These are phyloP conservation scores for Caenorhabditis panamensis DNA, from an alignment of 2,888 invertebrate genomes.

Conservation along the genomic window DNA sequence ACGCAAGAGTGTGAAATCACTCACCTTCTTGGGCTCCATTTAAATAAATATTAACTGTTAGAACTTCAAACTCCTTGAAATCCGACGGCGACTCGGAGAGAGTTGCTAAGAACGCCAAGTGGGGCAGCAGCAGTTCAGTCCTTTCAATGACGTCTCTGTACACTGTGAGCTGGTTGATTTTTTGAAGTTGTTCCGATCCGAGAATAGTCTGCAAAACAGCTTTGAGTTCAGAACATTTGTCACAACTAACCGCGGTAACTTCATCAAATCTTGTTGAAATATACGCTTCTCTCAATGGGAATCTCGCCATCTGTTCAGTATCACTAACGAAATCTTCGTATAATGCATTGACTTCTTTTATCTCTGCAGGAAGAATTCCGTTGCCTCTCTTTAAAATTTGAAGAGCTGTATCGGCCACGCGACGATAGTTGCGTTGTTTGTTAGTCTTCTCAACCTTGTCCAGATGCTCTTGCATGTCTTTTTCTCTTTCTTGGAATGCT, in stretches of 20 bases:
- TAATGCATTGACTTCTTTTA: neutral
- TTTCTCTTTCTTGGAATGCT: slow-evolving; percentile 1
- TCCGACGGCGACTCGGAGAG: neutral
- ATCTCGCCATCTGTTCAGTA: neutral
- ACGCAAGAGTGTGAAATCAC: neutral
- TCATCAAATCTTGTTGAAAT: slow-evolving; percentile 1
- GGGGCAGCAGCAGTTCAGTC: neutral
- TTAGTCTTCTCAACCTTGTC: slow-evolving; percentile 13
- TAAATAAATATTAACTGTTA: neutral
- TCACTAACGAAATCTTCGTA: neutral
- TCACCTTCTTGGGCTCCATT: slow-evolving; percentile 1
- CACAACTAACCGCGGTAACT: neutral
- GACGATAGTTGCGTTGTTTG: neutral
- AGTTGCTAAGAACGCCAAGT: neutral
- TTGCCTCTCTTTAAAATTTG: neutral
- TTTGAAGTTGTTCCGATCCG: neutral
- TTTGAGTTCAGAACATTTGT: no score
- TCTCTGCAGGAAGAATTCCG: slow-evolving; percentile 9
- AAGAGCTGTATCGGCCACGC: slow-evolving; percentile 12
- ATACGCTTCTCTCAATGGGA: neutral
- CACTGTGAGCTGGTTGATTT: slow-evolving; percentile 11
- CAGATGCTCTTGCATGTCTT: neutral
- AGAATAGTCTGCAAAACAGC: slow-evolving; percentile 1
- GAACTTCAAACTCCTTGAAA: slow-evolving; percentile 9
- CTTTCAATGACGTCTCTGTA: slow-evolving; percentile 5